Base-by-base conservation (phyloP, 2,888 invertebrate species). In the Drosophila kanekoi region DNA sequence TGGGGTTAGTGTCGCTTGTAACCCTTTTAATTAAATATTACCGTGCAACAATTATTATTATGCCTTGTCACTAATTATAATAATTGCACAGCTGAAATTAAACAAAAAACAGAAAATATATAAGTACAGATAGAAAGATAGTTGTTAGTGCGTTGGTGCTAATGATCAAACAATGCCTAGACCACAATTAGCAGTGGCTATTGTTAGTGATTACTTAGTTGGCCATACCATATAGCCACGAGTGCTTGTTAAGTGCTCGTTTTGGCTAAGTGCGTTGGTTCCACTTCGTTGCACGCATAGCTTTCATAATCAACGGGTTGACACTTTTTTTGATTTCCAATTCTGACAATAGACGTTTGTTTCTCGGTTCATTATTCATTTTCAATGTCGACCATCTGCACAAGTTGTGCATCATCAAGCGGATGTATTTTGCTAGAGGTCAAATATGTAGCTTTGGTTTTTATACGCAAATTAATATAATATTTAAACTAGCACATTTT, bases 11-110 rank as follows among this genome's bases (percentile, higher is more conserved):
- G 47, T 68, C 37, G 40, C 48, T 45, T 49, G 52, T 64, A 71
- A 53, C 33, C 52, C 64, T 63, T 64, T 68, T 38, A 41, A 72
- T 75, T 70, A 74, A 54, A 72, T 60, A 44, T 47, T 59, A 45
- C 48, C 64, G 64, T 40, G 70, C 71, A 72, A 82, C 74, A 82
- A 68, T 69, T 62, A 76, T 69, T 62, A 76, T 67, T 74, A 44
- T 62, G 76, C 62, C 58, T 65, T 58, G 78, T 72, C 73, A 80
- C 70, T 71, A 74, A 86, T 80, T 86, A 79, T 60, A 63, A 68
- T 66, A 82, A 84, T 81, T 84, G 61, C 47, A 14, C 54, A 62
- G 67, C 49, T 41, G 20, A 70, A 63, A 53, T 28, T 28, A 45
- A 59, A 18, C 6, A 33, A 57, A 44, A 45, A 32, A n/a, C 40